Conservation (phyloP, 2,113 vertebrate species). For the Bambusicola thoracicus region DNA sequence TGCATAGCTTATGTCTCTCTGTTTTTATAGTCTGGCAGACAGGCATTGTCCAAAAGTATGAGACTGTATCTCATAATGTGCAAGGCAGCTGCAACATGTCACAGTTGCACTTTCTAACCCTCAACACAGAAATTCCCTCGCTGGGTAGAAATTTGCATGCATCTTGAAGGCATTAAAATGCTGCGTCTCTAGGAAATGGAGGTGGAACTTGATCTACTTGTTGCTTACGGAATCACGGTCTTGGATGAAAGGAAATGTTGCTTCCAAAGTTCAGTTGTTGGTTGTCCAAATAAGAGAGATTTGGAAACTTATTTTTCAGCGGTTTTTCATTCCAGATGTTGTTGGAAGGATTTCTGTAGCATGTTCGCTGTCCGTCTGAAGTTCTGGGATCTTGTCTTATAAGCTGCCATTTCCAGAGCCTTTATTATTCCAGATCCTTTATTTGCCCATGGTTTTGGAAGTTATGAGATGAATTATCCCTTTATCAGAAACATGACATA, state of each 20-base stretch:
- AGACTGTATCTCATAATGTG: constrained; percentile 6
- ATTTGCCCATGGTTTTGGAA: neutral
- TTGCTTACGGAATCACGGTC: neutral
- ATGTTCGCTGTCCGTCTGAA: neutral
- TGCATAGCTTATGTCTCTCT: neutral
- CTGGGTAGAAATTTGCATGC: constrained; percentile 30
- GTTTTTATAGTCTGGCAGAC: neutral
- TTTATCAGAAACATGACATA: neutral
- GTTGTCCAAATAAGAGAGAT: neutral
- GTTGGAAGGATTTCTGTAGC: neutral
- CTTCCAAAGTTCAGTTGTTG: neutral
- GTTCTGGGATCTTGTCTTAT: neutral
- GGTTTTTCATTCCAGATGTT: neutral
- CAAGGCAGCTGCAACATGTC: constrained; percentile 22
- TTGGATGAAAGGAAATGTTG: neutral
- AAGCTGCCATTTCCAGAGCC: neutral
- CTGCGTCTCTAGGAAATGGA: neutral
- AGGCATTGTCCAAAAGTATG: constrained; percentile 14
- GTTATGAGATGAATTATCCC: neutral
- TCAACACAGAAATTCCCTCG: constrained; percentile 15
- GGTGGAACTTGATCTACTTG: constrained; percentile 10
- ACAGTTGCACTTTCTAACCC: neutral
- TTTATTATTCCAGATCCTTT: neutral
- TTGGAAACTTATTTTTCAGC: neutral
- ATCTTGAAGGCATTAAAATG: constrained; percentile 12